A percentile compares a stretch with the other conserved stretches of the same genome.
phyloP scores from a whole-genome alignment of 2,888 invertebrate genomes.

The Pseudanteris insignis region DNA sequence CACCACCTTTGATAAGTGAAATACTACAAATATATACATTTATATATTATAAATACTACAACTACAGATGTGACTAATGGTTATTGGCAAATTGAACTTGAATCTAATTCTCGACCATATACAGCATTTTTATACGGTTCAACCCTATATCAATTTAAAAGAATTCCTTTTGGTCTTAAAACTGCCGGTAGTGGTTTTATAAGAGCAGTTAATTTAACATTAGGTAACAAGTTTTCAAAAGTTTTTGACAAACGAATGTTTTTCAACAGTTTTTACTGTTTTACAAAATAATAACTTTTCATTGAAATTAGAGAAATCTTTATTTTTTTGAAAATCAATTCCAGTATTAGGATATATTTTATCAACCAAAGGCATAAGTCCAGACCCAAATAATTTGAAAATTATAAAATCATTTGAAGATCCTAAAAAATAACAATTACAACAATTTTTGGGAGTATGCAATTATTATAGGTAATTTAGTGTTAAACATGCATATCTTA shows the following conservation, averaged over 20 bases:
- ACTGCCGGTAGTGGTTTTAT: too few relatives aligned
- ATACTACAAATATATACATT: slow-evolving; percentile 46
- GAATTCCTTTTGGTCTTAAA: too few relatives aligned
- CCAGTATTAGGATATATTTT: slow-evolving; percentile 9
- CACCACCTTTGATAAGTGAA: slow-evolving; percentile 42
- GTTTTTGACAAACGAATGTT: too few relatives aligned
- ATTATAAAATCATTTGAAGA: slow-evolving; percentile 48
- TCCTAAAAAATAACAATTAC: slow-evolving; percentile 49
- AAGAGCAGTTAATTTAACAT: too few relatives aligned
- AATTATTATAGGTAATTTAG: slow-evolving; percentile 35
- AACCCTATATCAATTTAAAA: too few relatives aligned
- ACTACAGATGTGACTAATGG: too few relatives aligned
- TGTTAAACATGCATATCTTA: slow-evolving; percentile 1
- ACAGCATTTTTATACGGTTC: too few relatives aligned
- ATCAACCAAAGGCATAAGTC: slow-evolving; percentile 15
- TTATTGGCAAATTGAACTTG: too few relatives aligned
- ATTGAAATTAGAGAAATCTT: slow-evolving; percentile 47
- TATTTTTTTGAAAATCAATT: slow-evolving; percentile 29
- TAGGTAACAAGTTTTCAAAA: too few relatives aligned
- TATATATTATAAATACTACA: too few relatives aligned
- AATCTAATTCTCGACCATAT: too few relatives aligned
- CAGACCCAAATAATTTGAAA: slow-evolving; percentile 37
- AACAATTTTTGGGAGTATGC: slow-evolving; percentile 47
- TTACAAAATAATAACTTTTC: slow-evolving; percentile 44
- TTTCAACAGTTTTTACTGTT: slow-evolving; percentile 42